Conservation (phyloP, 2,113 vertebrate genomes). For the Suricata suricatta region DNA sequence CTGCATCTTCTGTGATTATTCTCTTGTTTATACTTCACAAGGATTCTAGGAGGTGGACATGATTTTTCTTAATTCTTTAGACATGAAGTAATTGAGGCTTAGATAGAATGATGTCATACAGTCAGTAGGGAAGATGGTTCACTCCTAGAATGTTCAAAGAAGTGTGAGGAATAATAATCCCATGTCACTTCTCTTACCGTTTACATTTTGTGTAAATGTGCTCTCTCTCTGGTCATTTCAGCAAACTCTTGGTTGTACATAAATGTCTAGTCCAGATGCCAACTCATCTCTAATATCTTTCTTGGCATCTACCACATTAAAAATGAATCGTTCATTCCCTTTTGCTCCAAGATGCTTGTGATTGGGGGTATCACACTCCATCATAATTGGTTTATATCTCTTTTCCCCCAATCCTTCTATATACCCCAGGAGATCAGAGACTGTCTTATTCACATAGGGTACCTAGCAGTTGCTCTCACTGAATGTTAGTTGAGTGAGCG, state of each 20-base stretch:
- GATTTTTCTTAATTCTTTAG: slow-evolving; percentile 4
- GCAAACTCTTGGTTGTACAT: not conserved
- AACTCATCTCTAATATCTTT: not conserved
- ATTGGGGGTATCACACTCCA: not conserved
- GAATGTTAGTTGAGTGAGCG: not conserved
- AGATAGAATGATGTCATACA: not conserved
- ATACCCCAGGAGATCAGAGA: not conserved
- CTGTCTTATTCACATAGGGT: not conserved
- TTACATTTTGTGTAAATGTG: not conserved
- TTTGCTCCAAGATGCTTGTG: not conserved
- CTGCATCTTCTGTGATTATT: not conserved
- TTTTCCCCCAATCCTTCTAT: not conserved
- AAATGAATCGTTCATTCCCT: not conserved
- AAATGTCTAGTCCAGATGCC: not conserved
- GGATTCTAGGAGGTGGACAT: not conserved
- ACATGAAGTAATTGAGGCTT: not conserved
- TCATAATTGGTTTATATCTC: not conserved
- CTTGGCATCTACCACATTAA: not conserved
- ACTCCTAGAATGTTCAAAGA: not conserved
- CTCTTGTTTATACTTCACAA: not conserved
- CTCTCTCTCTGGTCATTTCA: not conserved
- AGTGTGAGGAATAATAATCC: not conserved
- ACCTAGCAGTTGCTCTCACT: too few relatives aligned
- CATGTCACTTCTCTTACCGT: not conserved
- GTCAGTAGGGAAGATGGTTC: not conserved